Conservation (phyloP, 2,888 invertebrate species). For the Cerastoderma edule region DNA sequence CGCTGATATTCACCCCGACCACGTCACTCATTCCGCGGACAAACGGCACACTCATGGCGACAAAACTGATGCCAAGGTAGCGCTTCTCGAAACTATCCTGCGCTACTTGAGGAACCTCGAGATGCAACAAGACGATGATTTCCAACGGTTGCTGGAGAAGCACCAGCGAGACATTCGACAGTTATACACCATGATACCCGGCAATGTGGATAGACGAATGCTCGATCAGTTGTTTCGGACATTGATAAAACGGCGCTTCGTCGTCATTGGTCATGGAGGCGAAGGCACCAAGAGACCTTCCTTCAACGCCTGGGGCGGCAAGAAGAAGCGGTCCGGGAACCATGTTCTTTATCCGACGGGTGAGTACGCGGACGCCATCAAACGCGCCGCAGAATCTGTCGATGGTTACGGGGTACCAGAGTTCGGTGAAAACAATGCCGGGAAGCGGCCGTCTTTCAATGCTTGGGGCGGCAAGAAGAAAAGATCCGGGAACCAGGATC, state of each 20-base stretch:
- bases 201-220: constrained; percentile 2
- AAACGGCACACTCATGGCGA: not conserved
- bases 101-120: not conserved
- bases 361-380: too few species aligned
- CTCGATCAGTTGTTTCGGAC: constrained; percentile 10
- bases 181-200: not conserved
- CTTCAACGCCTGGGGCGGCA: constrained; percentile 33
- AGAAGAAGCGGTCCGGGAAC: too few species aligned
- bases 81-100: constrained; percentile 8
- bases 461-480: constrained; percentile 45
- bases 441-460: constrained; percentile 32
- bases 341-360: too few species aligned
- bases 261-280: too few species aligned
- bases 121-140: constrained; percentile 9
- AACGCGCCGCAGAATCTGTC: too few species aligned
- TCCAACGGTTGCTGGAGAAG: not conserved
- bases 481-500: too few species aligned
- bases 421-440: not conserved
- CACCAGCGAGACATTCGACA: not conserved
- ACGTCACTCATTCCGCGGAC: not conserved
- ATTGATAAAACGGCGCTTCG: constrained; percentile 20
- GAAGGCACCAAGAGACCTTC: too few species aligned
- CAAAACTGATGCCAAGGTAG: not conserved
- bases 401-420: not conserved
- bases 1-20: too few species aligned